A percentile compares a stretch with the other conserved stretches of the same genome.
Evolutionary conservation across 2,888 invertebrate genomes (phyloP).

Genomic region (Diabrotica balteata): DNA sequence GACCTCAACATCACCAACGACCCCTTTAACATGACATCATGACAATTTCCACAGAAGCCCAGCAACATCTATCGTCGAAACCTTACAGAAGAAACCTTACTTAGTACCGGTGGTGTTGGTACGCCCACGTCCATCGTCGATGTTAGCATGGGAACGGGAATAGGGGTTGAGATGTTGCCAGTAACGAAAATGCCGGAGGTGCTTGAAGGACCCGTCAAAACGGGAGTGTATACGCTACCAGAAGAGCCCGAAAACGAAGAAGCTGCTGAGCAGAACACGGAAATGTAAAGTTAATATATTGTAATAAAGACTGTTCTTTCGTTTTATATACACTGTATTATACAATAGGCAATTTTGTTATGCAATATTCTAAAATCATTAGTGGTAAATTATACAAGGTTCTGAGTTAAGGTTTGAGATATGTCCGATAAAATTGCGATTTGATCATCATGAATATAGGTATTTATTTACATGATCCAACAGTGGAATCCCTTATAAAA

Average conservation of each 20-base stretch:
- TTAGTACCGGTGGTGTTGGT: slow-evolving; percentile 61
- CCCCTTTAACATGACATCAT: slow-evolving; percentile 75
- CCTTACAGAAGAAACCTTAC: slow-evolving; percentile 67
- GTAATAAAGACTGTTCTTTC: slow-evolving; percentile 3
- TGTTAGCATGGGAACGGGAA: slow-evolving; percentile 36
- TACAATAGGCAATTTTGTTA: neutral
- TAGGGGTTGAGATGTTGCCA: slow-evolving; percentile 56
- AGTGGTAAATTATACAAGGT: too few relatives aligned
- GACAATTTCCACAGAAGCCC: slow-evolving; percentile 68
- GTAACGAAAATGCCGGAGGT: slow-evolving; percentile 34
- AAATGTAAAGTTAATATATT: slow-evolving; percentile 48
- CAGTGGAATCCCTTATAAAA: too few relatives aligned
- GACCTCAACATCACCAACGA: slow-evolving; percentile 69
- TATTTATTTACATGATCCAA: neutral
- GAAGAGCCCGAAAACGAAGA: slow-evolving; percentile 66
- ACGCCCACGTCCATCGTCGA: slow-evolving; percentile 63
- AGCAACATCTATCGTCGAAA: slow-evolving; percentile 64
- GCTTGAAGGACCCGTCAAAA: slow-evolving; percentile 59
- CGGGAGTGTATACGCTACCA: slow-evolving; percentile 65
- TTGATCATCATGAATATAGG: neutral
- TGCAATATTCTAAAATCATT: too few relatives aligned
- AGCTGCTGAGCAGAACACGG: slow-evolving; percentile 60
- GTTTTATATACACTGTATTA: neutral
- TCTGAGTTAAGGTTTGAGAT: neutral
- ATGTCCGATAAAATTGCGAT: neutral